Base-by-base conservation (phyloP, 1,140 invertebrate genomes). In the Venturia canescens region DNA sequence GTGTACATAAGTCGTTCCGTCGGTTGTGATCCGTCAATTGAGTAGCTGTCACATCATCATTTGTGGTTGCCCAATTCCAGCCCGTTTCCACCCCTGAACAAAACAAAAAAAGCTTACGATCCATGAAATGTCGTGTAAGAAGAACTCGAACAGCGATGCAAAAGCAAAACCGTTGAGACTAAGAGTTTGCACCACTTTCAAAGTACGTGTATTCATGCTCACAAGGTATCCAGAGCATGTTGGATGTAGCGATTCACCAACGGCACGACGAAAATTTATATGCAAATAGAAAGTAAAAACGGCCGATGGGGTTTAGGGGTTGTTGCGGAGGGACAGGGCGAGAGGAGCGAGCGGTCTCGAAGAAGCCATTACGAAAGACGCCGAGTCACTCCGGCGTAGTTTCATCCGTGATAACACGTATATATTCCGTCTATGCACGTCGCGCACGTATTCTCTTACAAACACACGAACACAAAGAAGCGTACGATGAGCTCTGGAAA, bases 251-350 rank as follows among this genome's bases (percentile, higher is more conserved):
- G 74, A 27, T 18, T 50, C 48, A 50, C 27, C 50, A 38, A 21
- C 74, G 38, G 74, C 72, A 57, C 38, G 21, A 34, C 63, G 66
- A 71, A 80, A 81, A 83, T 83, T 83, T 83, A 83, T 80, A 83
- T 83, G 82, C 71, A 83, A 83, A 83, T 83, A 79, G 72, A 26
- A 66, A 80, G 78, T 50, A 78, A 53, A 77, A 79, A 83, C 74
- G 79, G 82, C 74, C 79, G 82, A 83, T 79, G 69, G 79, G 76
- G 82, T 71, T 77, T 67, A 71, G 66, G 31, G 57, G 57, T 60
- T 74, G 60, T 1, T 7, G 71, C n/a, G n/a, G 44, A 53, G 66
- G 67, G 75, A 21, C 9, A 9, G 63, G 57, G 57, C 53, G 66
- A 27, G 69, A 29, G 38, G 26, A 34, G 71, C 57, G 57, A 67